Evolutionary conservation across 2,113 vertebrate genomes (phyloP), one percentile per base, ranked within the genome.

Genomic region (Misgurnus anguillicaudatus): DNA sequence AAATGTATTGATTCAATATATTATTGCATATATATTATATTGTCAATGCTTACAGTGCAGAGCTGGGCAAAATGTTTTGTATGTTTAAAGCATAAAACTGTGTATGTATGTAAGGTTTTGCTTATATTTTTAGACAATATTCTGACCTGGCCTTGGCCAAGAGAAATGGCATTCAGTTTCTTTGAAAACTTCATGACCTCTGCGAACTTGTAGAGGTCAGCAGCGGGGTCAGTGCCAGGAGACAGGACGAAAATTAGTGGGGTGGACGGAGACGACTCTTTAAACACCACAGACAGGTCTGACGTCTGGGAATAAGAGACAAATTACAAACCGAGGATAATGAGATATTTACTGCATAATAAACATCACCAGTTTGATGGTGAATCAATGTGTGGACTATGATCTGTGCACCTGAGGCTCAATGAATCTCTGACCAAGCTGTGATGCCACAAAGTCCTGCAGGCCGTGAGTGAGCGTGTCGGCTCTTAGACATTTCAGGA

Each of bases 101-200:
- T 41, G 3, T 39, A n/a, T 70, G 48, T 63, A 24, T 16, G 5
- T 14, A 31, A 31, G 3, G 24, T 58, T 24, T 16, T 77, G 58
- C 69, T 61, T 17, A 24, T 47, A 58, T 14, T 48, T 31, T 3
- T 31, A 31, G 24, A 45, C 21, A 11, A 9, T 9, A 36, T 8
- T 42, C 87, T 87, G 68, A 98, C 95, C 94, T 97, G 96, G 53
- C 96, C 97, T 83, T 97, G 96, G 10, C 95, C 95, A 45, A 97
- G 89, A 48, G 95, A 98, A 87, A 98, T 95, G 83, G 94, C 94
- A 17, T 86, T 89, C 36, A 97, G 90, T 83, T 97, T 98, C 67
- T 95, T 92, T 45, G 95, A 94, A 87, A 97, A 97, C 78, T 93
- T 94, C 95, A 95, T 98, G 85, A 92, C 90, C 81, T 96, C 95